Base-by-base conservation (phyloP, 2,888 invertebrate genomes). In the Apodemia duryi region DNA sequence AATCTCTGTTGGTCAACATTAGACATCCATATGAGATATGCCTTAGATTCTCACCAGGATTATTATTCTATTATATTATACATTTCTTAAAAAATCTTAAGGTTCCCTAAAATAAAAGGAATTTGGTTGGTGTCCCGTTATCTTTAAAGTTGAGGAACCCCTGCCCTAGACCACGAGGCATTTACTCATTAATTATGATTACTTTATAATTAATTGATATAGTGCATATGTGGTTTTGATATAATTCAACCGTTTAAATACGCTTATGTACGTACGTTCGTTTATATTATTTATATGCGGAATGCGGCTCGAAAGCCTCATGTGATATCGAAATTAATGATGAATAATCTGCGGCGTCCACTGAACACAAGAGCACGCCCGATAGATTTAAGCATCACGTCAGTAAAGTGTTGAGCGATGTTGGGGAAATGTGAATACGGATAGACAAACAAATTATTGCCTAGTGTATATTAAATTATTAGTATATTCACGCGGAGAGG, bases 281-380 rank as follows among this genome's bases (percentile, higher is more conserved):
- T 32, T 13, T 29, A 32, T 32, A 54, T 54, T 54, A 54, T 54
- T 32, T 54, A 54, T 11, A 13, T 7, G 65, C 61, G 63, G 61
- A 52, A 49, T 62, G 65, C 61, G 51, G 49, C 54, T 64, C 54
- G 41, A 63, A 62, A 66, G 64, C 52, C 9, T n/a, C 63, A 63
- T 35, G 35, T 61, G 54, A 67, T 67, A 63, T 67, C 63, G 54
- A 67, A 65, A 67, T 66, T 67, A 69, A 68, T 57, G 65, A 63
- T 63, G 62, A 66, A 67, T 69, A 66, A 67, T 70, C 62, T 66
- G 69, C 61, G 68, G 68, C 64, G 54, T 38, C 64, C 67, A 68
- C 68, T 71, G 70, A 32, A 57, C 29, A 32, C 32, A 57, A 57
- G 57, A 32, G 57, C 57, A 13, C 32, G 32, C 70, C 66, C 60